Conservation (phyloP, 2,888 invertebrate genomes). For the Charanyca ferruginea region DNA sequence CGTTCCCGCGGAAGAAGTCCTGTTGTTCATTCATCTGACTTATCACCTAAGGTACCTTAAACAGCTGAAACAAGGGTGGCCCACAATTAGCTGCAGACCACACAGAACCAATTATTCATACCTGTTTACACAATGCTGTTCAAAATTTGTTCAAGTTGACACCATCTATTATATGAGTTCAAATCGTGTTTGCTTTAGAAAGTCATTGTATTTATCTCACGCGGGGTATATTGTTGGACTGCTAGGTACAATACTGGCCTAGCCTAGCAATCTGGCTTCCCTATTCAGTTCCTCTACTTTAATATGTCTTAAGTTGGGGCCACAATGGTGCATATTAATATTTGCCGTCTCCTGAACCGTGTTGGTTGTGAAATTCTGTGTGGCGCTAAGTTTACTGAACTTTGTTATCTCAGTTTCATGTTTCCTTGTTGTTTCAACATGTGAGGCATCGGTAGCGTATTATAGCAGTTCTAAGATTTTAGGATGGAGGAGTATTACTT, state of each 20-base stretch:
- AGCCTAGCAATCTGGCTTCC: constrained; percentile 46
- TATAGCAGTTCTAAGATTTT: constrained; percentile 19
- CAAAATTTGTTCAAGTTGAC: constrained; percentile 59
- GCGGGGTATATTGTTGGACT: constrained; percentile 52
- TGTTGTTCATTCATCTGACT: not conserved
- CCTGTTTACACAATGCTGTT: constrained; percentile 41
- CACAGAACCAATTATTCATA: constrained; percentile 52
- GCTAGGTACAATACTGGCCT: constrained; percentile 35
- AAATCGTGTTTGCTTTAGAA: constrained; percentile 61
- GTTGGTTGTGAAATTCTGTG: constrained; percentile 56
- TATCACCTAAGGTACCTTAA: not conserved
- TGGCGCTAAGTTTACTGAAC: constrained; percentile 61
- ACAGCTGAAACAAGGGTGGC: constrained; percentile 9
- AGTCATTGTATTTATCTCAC: constrained; percentile 53
- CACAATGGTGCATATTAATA: constrained; percentile 64
- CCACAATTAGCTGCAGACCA: constrained; percentile 43
- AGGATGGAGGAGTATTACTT: not conserved
- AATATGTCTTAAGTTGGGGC: constrained; percentile 54
- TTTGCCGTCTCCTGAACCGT: constrained; percentile 47
- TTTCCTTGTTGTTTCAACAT: constrained; percentile 58
- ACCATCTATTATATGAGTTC: constrained; percentile 51
- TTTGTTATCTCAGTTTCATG: constrained; percentile 56
- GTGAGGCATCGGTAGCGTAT: constrained; percentile 25
- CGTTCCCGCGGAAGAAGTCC: not conserved
- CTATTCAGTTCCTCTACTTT: constrained; percentile 61